phyloP scores from a whole-genome alignment of 1,140 invertebrate genomes.

The Potamilus streckersoni region DNA sequence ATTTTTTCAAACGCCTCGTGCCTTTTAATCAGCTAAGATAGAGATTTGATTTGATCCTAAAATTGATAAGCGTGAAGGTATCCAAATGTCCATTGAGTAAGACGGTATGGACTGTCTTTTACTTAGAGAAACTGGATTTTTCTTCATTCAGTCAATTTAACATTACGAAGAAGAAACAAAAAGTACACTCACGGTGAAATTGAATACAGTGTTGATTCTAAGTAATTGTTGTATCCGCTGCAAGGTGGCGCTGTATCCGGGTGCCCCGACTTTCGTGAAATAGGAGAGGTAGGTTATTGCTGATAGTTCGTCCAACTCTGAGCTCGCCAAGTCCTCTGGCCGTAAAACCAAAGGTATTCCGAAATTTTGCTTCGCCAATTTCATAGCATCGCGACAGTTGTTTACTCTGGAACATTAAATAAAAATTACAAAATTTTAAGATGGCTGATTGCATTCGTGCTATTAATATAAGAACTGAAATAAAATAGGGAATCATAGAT shows the following conservation, averaged over 20 bases:
- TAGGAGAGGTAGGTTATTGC: conserved; percentile 98
- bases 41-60: background rate
- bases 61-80: background rate
- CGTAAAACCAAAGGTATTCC: conserved; percentile 93
- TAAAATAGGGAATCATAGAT: too few relatives aligned
- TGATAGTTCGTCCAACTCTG: conserved; percentile 94
- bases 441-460: too few relatives aligned
- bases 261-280: conserved; percentile 96
- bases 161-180: background rate
- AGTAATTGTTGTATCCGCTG: conserved; percentile 84
- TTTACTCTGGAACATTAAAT: conserved; percentile 72
- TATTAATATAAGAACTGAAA: too few relatives aligned
- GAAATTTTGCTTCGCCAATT: conserved; percentile 87
- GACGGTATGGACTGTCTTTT: background rate
- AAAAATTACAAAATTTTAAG: background rate
- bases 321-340: conserved; percentile 94
- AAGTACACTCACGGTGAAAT: conserved; percentile 84
- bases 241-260: conserved; percentile 91
- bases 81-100: background rate
- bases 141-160: background rate
- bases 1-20: too few relatives aligned
- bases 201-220: conserved; percentile 70
- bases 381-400: conserved; percentile 93
- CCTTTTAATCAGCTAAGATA: too few relatives aligned
- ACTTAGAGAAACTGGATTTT: background rate